Percentiles rank a stretch among this genome's conserved stretches.
These are phyloP conservation scores for Zygaena filipendulae DNA, from an alignment of 2,888 invertebrate genomes.

Conservation along the genomic window DNA sequence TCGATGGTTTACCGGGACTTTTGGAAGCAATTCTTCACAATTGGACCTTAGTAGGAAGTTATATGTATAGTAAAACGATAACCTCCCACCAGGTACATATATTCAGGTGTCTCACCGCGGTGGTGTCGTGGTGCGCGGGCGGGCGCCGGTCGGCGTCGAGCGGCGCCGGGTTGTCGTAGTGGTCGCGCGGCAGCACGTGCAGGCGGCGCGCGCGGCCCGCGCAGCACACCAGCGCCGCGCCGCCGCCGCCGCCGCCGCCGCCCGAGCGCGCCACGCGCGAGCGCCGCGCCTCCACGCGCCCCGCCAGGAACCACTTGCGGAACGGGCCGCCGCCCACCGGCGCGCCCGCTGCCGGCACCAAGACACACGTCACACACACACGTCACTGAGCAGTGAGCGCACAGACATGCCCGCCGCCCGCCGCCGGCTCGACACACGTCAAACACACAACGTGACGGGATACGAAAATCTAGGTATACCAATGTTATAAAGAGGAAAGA, in stretches of 20 bases:
- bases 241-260: conserved; percentile 20
- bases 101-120: too few species aligned
- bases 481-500: too few species aligned
- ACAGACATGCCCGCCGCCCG: too few species aligned
- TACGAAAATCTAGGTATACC: too few species aligned
- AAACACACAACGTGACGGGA: too few species aligned
- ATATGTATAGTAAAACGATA: too few species aligned
- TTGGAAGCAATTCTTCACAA: too few species aligned
- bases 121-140: conserved; percentile 15
- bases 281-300: conserved; percentile 84
- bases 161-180: conserved; percentile 79
- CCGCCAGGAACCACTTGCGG: conserved; percentile 83
- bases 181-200: conserved; percentile 91
- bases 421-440: too few species aligned
- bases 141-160: conserved; percentile 17
- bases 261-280: conserved; percentile 73
- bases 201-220: conserved; percentile 80
- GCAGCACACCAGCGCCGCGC: conserved; percentile 75
- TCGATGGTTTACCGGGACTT: too few species aligned
- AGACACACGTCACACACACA: neutral
- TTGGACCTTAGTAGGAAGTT: too few species aligned
- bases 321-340: conserved; percentile 90
- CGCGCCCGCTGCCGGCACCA: conserved; percentile 63
- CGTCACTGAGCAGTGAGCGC: too few species aligned
- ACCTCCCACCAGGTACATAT: too few species aligned